Evolutionary conservation across 2,888 invertebrate species (phyloP), one percentile per base, ranked within the genome.

Genomic region (Pteria penguin): DNA sequence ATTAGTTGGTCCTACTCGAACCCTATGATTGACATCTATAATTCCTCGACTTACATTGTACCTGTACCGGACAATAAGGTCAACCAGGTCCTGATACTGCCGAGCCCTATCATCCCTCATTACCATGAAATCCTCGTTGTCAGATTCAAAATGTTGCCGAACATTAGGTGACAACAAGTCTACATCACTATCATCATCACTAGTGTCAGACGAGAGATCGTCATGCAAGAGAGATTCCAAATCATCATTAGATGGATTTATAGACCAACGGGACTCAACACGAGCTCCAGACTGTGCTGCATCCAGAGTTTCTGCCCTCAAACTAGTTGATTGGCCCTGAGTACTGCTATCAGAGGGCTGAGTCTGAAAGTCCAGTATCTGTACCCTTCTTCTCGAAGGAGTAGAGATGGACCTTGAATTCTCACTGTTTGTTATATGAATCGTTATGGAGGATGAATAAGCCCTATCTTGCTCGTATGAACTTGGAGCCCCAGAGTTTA

Each of bases 11-110:
- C 68, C 57, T n/a, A 68, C 22, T 31, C 68, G 27, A 29, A 57
- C 55, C 24, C 68, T 55, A 26, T 68, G 68, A 31, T 68, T 68
- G 32, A 68, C 68, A 24, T 68, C 68, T 24, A 68, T 68, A 32
- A 68, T 68, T 18, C 68, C 68, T 18, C 31, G 18, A 4, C n/a
- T 32, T n/a, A 32, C 68, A 33, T 68, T 57, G 32, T 68, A 68
- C 26, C 68, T 29, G 32, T 68, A 68, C 26, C 68, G 14, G 32
- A 68, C 68, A 57, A 68, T 31, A n/a, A 68, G 32, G 32, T 45
- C 68, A n/a, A 68, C 68, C 3, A 68, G 57, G 29, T 68, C 68
- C 32, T 68, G 68, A 45, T 18, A 14, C 18, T 45, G 45, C 4
- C 29, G 68, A 14, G 60, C 27, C 27, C 60, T 60, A 45, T 18